Evolutionary conservation across 2,888 invertebrate genomes (phyloP).

Genomic region (Lacanobia oleracea): DNA sequence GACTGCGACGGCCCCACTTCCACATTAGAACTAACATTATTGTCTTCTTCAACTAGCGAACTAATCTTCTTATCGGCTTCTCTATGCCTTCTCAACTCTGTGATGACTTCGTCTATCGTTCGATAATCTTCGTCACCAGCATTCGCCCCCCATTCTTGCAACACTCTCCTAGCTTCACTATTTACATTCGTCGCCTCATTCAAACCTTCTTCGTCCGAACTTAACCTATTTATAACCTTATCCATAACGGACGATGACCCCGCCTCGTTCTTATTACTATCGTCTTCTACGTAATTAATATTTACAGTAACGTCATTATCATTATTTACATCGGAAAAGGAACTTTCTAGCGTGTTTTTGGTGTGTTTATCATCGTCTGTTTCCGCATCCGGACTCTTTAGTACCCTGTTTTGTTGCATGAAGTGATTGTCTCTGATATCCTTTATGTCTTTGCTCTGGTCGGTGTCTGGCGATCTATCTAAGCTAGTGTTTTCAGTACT

Average conservation of each 20-base stretch:
- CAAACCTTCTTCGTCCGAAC: conserved; percentile 74
- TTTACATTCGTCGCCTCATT: conserved; percentile 72
- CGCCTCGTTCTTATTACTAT: conserved; percentile 83
- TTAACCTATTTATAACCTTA: conserved; percentile 77
- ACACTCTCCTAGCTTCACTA: conserved; percentile 69
- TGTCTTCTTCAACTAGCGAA: conserved; percentile 71
- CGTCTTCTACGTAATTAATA: conserved; percentile 82
- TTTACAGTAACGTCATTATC: conserved; percentile 76
- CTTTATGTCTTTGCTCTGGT: conserved; percentile 82
- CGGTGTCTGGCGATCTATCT: conserved; percentile 91
- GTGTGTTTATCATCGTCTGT: conserved; percentile 67
- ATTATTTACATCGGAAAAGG: conserved; percentile 78
- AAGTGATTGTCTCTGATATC: conserved; percentile 75
- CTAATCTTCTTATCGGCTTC: conserved; percentile 74
- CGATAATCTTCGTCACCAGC: conserved; percentile 76
- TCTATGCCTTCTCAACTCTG: conserved; percentile 80
- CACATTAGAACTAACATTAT: conserved; percentile 61
- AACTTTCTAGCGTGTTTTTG: conserved; percentile 78
- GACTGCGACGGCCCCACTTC: conserved; percentile 73
- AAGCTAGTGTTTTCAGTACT: conserved; percentile 94
- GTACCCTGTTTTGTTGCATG: conserved; percentile 86
- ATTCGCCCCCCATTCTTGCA: conserved; percentile 78
- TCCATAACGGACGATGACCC: conserved; percentile 75
- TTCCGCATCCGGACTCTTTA: conserved; percentile 77
- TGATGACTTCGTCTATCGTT: conserved; percentile 82